Conservation (phyloP, 2,113 vertebrate species). For the Anoura caudifer region DNA sequence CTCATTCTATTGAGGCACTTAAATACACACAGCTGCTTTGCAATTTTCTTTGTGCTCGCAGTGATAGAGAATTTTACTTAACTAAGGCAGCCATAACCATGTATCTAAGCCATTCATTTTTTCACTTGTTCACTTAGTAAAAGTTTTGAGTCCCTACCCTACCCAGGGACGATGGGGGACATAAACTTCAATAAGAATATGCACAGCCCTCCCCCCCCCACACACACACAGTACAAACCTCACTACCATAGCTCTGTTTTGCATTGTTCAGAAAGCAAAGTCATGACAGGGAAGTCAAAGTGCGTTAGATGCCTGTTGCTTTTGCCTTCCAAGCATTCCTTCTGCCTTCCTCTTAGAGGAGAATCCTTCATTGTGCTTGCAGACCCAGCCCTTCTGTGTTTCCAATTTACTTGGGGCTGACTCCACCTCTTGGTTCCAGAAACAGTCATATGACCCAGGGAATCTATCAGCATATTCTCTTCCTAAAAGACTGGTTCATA, state of each 20-base stretch:
- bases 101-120: not conserved
- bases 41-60: not conserved
- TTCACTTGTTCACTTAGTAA: not conserved
- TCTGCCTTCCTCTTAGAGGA: not conserved
- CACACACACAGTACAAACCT: not conserved
- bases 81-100: not conserved
- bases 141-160: not conserved
- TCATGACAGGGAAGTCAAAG: not conserved
- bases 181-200: not conserved
- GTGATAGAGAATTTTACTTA: not conserved
- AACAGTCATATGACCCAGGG: not conserved
- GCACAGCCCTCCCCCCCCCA: not conserved
- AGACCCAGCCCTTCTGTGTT: not conserved
- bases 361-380: not conserved
- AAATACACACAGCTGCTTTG: conserved; percentile 34
- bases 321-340: not conserved
- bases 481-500: not conserved
- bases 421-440: not conserved
- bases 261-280: not conserved
- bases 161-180: not conserved
- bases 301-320: not conserved
- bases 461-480: not conserved
- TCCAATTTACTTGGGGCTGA: not conserved
- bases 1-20: conserved; percentile 51
- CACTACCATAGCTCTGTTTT: not conserved